Base-by-base conservation (phyloP, 2,797 vertebrate species). In the Sitta carolinensis region DNA sequence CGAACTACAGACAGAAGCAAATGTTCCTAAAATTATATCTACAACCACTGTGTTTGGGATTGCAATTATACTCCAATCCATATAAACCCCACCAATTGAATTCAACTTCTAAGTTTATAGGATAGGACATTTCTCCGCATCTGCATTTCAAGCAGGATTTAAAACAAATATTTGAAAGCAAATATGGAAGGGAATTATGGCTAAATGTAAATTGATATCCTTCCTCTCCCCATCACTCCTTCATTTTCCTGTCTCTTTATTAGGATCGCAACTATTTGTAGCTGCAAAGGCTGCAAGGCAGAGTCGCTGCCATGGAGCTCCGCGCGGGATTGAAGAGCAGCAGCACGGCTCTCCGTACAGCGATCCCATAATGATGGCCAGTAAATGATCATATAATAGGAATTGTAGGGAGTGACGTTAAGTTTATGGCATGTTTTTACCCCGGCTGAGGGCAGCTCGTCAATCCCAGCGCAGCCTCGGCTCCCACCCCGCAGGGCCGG, bases 21-120 rank as follows among this genome's bases (percentile, higher is more conserved):
- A 92, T 9, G 21, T 51, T 96, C 83, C 85, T 89, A 79, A 84
- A 84, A 75, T 69, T 74, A 45, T 74, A 74, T 64, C 68, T 86
- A 34, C 20, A 75, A 17, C 30, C 79, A 48, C 4, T 27, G 25
- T 10, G 6, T 54, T 64, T 1, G 6, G 32, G 32, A 63, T 21
- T 36, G 55, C 30, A 23, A 20, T 84, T 77, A 43, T 75, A 50
- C 36, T 13, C 16, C 34, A n/a, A 12, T 5, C 13, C 27, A 42
- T 40, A 48, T 32, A 17, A 48, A 86, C 63, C 0, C 0, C 25
- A 54, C 4, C 45, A 62, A 8, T 8, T 4, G 27, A 66, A 32
- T 20, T 32, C 14, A 59, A 11, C 13, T 57, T 76, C 13, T 27
- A 57, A 42, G 16, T 54, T 79, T 27, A 47, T 2, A 57, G n/a